Evolutionary conservation across 2,113 vertebrate genomes (phyloP).

Genomic region (Rafetus swinhoei): DNA sequence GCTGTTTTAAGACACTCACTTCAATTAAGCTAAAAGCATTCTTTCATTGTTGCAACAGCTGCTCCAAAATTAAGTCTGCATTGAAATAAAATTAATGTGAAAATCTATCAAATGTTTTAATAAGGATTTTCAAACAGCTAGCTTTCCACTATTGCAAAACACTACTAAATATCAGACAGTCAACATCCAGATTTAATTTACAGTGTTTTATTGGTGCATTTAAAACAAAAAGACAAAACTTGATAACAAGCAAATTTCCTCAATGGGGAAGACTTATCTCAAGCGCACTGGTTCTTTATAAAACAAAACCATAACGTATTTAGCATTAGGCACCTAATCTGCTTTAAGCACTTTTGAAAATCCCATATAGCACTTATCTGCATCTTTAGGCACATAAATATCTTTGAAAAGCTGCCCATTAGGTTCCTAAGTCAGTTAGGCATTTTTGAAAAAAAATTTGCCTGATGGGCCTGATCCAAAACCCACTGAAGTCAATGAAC

Average conservation of each 20-base stretch:
- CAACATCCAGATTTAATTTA: neutral
- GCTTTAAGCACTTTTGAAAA: neutral
- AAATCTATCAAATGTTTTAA: slow-evolving; percentile 10
- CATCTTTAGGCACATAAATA: neutral
- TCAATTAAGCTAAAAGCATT: slow-evolving; percentile 82
- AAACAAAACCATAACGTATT: neutral
- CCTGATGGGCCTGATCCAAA: neutral
- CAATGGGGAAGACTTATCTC: neutral
- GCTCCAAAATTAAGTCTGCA: slow-evolving; percentile 26
- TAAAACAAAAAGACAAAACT: neutral
- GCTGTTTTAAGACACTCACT: slow-evolving; percentile 63
- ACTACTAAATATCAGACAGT: neutral
- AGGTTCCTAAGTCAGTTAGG: neutral
- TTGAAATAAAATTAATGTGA: neutral
- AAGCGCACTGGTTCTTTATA: neutral
- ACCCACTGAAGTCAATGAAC: neutral
- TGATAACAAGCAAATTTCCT: neutral
- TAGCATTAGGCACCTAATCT: neutral
- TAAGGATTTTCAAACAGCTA: neutral
- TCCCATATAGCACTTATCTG: neutral
- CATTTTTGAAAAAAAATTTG: neutral
- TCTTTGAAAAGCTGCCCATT: neutral
- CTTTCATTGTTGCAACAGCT: neutral
- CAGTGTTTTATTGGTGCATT: neutral
- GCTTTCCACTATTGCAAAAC: neutral